Evolutionary conservation across 2,113 vertebrate genomes (phyloP).

Genomic region (Desmodus rotundus): DNA sequence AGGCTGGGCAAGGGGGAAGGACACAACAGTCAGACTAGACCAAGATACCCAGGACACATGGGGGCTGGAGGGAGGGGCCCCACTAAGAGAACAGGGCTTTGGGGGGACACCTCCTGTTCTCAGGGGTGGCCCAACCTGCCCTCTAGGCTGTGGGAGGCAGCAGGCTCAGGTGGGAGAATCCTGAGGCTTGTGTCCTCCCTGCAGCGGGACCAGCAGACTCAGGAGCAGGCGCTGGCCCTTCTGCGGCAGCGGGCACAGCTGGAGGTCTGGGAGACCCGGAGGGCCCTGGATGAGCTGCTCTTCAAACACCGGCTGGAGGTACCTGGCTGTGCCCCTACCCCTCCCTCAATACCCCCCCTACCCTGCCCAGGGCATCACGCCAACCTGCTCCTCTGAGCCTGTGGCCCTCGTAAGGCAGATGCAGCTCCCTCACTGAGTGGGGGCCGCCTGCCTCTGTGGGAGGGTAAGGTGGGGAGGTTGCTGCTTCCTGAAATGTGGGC

Average conservation of each 20-base stretch:
- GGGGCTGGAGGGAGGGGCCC: not conserved
- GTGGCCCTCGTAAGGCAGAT: not conserved
- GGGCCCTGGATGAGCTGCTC: slow-evolving; percentile 55
- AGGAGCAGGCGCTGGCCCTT: slow-evolving; percentile 40
- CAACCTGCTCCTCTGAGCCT: not conserved
- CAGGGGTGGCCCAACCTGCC: not conserved
- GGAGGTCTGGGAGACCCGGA: slow-evolving; percentile 71
- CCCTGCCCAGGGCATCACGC: not conserved
- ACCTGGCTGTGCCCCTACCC: fast-evolving
- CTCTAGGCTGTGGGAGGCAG: not conserved
- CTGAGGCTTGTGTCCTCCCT: not conserved
- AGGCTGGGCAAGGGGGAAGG: not conserved
- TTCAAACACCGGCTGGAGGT: slow-evolving; percentile 52
- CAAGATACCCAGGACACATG: fast-evolving
- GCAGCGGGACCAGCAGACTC: slow-evolving; percentile 60
- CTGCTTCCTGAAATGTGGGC: not conserved
- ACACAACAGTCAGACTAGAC: fast-evolving
- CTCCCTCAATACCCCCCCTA: too few species aligned
- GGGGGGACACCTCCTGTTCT: too few species aligned
- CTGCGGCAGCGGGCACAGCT: slow-evolving; percentile 60
- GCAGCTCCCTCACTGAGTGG: fast-evolving
- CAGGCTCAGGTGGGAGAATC: fast-evolving
- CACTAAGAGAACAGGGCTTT: fast-evolving
- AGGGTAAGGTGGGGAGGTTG: fast-evolving
- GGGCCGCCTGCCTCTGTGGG: not conserved